Evolutionary conservation across 2,113 vertebrate genomes (phyloP), one percentile per base, ranked within the genome.

Genomic region (Harpagus bidentatus): DNA sequence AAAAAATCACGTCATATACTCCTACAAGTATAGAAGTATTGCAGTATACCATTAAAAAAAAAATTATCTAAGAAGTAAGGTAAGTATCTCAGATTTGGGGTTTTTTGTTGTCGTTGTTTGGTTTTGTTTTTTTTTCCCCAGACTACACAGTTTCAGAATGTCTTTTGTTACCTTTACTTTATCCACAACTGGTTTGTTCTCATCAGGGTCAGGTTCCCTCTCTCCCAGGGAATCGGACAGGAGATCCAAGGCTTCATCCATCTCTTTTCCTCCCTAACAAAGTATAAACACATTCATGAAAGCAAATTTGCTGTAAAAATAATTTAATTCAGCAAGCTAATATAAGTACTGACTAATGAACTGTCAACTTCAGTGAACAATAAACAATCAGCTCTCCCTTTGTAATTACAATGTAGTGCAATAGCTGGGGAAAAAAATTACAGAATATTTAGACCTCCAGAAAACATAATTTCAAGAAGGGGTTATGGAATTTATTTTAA

Each of bases 101-200:
- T 22, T 36, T 47, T 13, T 4, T 53, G 52, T 53, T 53, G 26
- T 53, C 29, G 52, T 53, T 16, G 9, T 26, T 73, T 56, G 48
- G 3, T 2, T 71, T 58, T 28, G 11, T 6, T 38, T 43, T 50
- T 10, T 11, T 5, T 18, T 4, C 12, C 26, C 22, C 7, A 17
- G 6, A 23, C 0, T 29, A 17, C 25, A 36, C 3, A 66, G 6
- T 61, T 83, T 55, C 45, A 74, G 16, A 50, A 59, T 5, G 10
- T 43, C 22, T 94, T 63, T 52, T 82, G 18, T 94, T 97, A 98
- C 98, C 98, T 98, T 98, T 67, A 98, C 95, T 98, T 98, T 94
- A 95, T 98, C 98, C 69, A 98, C 97, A 73, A 98, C 3, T 4
- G 98, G 97, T 76, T 98, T 98, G 93, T 94, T 96, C 66, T 98